Evolutionary conservation across 2,113 vertebrate genomes (phyloP), one percentile per base, ranked within the genome.

Genomic region (Spizaetus ornatus): DNA sequence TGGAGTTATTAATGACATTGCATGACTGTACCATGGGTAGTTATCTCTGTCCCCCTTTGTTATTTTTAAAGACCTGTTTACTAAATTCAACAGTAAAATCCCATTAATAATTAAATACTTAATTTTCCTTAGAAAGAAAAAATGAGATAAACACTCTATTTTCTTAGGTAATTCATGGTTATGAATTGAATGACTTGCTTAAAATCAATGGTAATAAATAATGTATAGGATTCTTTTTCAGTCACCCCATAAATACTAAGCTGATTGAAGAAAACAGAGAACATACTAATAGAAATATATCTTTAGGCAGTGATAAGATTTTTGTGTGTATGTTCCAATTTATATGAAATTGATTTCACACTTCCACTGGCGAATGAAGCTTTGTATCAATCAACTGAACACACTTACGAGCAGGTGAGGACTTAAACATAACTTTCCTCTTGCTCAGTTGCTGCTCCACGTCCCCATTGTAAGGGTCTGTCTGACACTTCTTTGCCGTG

Each of bases 181-280:
- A 93, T 89, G 52, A 91, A 94, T 86, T 86, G 79, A 93, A 88
- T 83, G 32, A 77, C 71, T 91, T 70, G 40, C 29, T 78, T 83
- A 93, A 94, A 96, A 95, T 97, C 92, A 83, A 94, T 94, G 65
- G 58, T 88, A 65, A 69, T 94, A 93, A 94, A 95, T 89, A 84
- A 88, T 78, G 53, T 50, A 94, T 63, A 80, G n/a, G n/a, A 63
- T 82, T 81, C 23, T 73, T 89, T 83, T 94, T 71, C 29, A 69
- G 31, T 52, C 61, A 74, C 31, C 31, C 36, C 15, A 47, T 86
- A 93, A 97, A 95, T 86, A 92, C 32, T 29, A 26, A 92, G 38
- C 66, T 88, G 84, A 67, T 95, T 78, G 76, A 90, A 80, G 71
- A 83, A 86, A 95, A 86, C n/a, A 85, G 74, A 59, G 61, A 79